These are phyloP conservation scores for Scolopax bukidnonensis DNA, from an alignment of 2,797 vertebrate species.

Conservation along the genomic window DNA sequence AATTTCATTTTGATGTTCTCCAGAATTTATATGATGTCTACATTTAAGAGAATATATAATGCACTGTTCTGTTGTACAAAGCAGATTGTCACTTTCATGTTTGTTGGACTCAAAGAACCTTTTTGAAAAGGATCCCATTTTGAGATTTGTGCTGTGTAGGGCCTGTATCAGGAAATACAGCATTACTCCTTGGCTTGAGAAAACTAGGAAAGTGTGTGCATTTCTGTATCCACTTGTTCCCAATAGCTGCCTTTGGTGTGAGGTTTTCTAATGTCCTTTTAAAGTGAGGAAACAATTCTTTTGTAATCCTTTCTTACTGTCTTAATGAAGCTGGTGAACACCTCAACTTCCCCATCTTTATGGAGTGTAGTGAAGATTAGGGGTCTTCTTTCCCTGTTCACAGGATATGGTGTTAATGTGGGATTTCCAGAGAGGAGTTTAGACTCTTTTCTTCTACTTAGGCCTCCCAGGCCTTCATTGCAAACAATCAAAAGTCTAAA, in stretches of 20 bases:
- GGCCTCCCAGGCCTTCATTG: not conserved
- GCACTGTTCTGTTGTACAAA: not conserved
- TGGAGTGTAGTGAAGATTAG: not conserved
- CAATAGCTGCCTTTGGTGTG: not conserved
- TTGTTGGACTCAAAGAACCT: not conserved
- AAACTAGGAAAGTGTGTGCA: not conserved
- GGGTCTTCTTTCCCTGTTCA: not conserved
- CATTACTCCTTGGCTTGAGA: not conserved
- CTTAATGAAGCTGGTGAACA: not conserved
- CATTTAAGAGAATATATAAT: not conserved
- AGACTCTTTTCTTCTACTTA: not conserved
- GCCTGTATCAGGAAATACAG: not conserved
- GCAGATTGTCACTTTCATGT: not conserved
- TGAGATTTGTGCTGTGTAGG: not conserved
- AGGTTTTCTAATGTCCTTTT: not conserved
- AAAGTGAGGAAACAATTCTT: not conserved
- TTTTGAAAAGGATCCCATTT: slow-evolving; percentile 11
- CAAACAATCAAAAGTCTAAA: not conserved
- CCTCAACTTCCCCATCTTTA: not conserved
- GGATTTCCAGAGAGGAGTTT: not conserved
- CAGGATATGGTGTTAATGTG: not conserved
- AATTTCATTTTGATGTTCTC: slow-evolving; percentile 3
- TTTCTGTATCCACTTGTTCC: not conserved
- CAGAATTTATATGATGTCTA: not conserved
- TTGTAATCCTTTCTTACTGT: not conserved